phyloP scores from a whole-genome alignment of 2,797 vertebrate genomes.

The Sebastes hubbsi region DNA sequence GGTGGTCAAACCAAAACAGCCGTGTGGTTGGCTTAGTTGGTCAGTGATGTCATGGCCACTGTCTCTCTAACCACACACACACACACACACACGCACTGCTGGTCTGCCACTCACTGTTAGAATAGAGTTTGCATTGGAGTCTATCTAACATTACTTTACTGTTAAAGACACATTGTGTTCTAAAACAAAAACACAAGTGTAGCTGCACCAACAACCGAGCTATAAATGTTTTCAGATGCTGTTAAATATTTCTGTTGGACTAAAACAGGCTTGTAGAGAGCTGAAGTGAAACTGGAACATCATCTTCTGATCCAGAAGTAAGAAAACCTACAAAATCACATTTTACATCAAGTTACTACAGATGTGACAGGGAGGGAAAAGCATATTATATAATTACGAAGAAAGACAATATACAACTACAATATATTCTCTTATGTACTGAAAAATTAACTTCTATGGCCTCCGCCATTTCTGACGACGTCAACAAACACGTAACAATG shows the following conservation, averaged over 20 bases:
- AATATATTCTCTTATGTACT: no score
- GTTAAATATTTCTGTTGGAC: neutral
- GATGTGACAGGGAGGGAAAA: neutral
- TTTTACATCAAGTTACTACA: neutral
- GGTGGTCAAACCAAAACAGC: conserved; percentile 72
- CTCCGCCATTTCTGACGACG: no score
- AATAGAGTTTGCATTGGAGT: neutral
- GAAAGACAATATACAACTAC: no score
- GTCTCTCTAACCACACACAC: conserved; percentile 31
- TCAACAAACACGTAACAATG: no score
- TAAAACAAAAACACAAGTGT: neutral
- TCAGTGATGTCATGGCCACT: conserved; percentile 64
- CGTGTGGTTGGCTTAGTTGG: conserved; percentile 48
- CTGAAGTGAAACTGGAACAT: neutral
- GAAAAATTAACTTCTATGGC: no score
- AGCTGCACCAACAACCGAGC: neutral
- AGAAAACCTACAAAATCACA: neutral
- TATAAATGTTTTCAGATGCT: neutral
- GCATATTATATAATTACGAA: no score
- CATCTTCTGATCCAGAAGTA: neutral
- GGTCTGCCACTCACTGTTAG: neutral
- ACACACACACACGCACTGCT: conserved; percentile 8
- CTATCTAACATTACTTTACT: neutral
- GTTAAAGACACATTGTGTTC: neutral
- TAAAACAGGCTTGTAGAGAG: neutral